Evolutionary conservation across 92 coral and sea anemone species (phyloP).

Genomic region (Phenganax stokvisi): DNA sequence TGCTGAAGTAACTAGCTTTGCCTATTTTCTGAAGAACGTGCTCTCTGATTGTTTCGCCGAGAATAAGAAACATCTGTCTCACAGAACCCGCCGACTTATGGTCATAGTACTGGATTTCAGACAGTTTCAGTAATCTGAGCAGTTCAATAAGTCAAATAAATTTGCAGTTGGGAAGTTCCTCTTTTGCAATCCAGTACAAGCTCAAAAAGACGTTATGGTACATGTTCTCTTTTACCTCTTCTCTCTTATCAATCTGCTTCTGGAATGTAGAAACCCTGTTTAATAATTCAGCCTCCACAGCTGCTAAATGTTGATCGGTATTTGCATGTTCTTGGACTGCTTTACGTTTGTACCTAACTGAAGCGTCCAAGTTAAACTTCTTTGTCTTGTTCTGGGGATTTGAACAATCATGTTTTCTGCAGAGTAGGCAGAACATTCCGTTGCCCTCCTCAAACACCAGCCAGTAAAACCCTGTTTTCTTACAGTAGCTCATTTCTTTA

Average conservation of each 20-base stretch:
- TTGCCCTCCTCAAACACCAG: slow-evolving; percentile 11
- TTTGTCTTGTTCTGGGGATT: slow-evolving; percentile 19
- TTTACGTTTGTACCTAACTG: slow-evolving; percentile 34
- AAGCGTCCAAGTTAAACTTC: slow-evolving; percentile 24
- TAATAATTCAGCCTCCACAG: slow-evolving; percentile 32
- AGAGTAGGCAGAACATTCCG: slow-evolving; percentile 35
- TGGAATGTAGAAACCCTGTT: slow-evolving; percentile 36
- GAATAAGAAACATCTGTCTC: background rate
- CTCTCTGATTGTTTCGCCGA: slow-evolving; percentile 9
- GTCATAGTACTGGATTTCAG: too few relatives aligned
- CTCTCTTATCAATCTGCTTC: slow-evolving; percentile 29
- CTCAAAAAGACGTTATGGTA: background rate
- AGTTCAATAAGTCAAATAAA: background rate
- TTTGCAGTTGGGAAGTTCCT: slow-evolving; percentile 51
- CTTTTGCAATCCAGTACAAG: slow-evolving; percentile 47
- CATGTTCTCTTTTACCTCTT: slow-evolving; percentile 17
- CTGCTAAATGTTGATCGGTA: slow-evolving; percentile 31
- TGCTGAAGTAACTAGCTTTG: slow-evolving; percentile 15
- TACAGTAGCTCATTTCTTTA: background rate
- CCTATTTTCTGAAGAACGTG: slow-evolving; percentile 22
- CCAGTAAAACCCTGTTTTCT: slow-evolving; percentile 23
- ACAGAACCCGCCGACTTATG: too few relatives aligned
- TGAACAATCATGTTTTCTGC: slow-evolving; percentile 25
- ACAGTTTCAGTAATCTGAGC: too few relatives aligned
- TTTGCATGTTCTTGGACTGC: slow-evolving; percentile 31